Evolutionary conservation across 2,113 vertebrate genomes (phyloP).

Genomic region (Amblyopsis rosae): DNA sequence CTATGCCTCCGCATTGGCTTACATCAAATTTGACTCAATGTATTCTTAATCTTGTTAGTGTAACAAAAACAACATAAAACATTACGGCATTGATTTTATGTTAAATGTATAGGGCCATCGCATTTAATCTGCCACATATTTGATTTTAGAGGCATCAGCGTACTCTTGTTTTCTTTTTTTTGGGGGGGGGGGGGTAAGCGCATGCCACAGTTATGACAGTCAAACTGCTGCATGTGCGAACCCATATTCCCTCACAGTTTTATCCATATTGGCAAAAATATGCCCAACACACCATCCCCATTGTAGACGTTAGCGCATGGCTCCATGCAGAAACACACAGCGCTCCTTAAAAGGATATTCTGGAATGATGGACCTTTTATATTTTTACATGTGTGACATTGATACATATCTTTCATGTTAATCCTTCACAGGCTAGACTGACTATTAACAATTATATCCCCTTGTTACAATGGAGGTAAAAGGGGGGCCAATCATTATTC

Average conservation of each 20-base stretch:
- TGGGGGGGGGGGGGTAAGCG: neutral
- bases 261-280: conserved; percentile 35
- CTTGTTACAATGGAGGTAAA: no score
- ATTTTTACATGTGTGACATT: no score
- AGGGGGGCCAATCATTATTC: no score
- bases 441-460: no score
- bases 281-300: conserved; percentile 56
- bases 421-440: no score
- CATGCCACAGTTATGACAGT: conserved; percentile 64
- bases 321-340: conserved; percentile 30
- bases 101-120: neutral
- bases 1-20: conserved; percentile 64
- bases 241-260: conserved; percentile 45
- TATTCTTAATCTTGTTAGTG: conserved; percentile 37
- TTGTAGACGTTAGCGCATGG: conserved; percentile 60
- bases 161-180: no score
- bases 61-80: conserved; percentile 24
- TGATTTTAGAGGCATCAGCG: no score
- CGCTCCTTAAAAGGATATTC: conserved; percentile 28
- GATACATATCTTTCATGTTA: no score
- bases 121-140: conserved; percentile 9
- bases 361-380: no score
- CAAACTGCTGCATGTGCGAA: conserved; percentile 62
- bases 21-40: conserved; percentile 47
- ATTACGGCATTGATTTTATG: neutral